Evolutionary conservation across 1,140 invertebrate species (phyloP).

Genomic region (Pogonomyrmex californicus): DNA sequence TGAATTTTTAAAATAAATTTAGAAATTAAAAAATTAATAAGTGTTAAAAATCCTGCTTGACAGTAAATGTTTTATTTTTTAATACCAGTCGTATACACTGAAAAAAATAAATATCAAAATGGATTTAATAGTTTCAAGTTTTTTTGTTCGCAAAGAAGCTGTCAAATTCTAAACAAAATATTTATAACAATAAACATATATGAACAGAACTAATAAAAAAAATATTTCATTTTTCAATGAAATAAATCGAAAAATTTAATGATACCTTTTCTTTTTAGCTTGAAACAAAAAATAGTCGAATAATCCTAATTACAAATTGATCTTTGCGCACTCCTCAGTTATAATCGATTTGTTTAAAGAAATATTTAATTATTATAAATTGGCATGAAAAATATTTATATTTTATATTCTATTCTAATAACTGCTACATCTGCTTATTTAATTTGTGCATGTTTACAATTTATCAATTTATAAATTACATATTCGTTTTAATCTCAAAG

Average conservation of each 20-base stretch:
- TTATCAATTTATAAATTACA: background rate
- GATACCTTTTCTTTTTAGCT: background rate
- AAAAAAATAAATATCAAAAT: background rate
- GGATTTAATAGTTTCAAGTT: background rate
- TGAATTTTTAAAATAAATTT: no score
- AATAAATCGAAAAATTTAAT: background rate
- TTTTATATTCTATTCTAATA: background rate
- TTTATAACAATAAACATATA: background rate
- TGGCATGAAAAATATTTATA: background rate
- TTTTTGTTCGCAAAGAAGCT: background rate
- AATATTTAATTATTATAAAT: conserved; percentile 1
- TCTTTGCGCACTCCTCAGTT: background rate
- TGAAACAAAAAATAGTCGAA: background rate
- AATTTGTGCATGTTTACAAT: background rate
- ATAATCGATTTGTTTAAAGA: background rate
- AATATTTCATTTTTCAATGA: background rate
- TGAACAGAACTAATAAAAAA: background rate
- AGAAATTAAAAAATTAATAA: no score
- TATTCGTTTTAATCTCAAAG: background rate
- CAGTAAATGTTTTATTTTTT: no score
- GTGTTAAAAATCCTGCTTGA: no score
- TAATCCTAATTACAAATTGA: background rate
- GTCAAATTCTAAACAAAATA: background rate
- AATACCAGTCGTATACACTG: no score
- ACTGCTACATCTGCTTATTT: background rate